Evolutionary conservation across 92 coral and sea anemone genomes (phyloP).

Genomic region (Siderastrea siderea): DNA sequence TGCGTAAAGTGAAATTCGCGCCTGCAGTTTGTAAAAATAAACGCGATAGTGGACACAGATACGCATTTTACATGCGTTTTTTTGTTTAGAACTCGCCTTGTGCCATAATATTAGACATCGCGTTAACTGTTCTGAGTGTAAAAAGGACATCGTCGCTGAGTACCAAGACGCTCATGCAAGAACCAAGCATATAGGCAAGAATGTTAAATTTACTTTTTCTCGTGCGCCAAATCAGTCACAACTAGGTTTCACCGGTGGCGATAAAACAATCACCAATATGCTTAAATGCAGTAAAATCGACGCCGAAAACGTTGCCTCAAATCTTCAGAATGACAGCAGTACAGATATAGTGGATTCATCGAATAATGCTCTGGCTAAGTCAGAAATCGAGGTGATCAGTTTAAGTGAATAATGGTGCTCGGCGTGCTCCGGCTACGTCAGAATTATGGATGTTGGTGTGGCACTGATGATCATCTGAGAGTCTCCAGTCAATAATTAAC

Average conservation of each 20-base stretch:
- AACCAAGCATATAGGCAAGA: slow-evolving; percentile 57
- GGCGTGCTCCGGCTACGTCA: slow-evolving; percentile 34
- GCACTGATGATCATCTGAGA: background rate
- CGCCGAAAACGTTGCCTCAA: slow-evolving; percentile 35
- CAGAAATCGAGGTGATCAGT: slow-evolving; percentile 34
- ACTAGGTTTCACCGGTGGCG: slow-evolving; percentile 52
- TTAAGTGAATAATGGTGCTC: slow-evolving; percentile 32
- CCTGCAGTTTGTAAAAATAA: background rate
- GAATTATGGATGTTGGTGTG: slow-evolving; percentile 45
- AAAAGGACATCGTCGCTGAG: slow-evolving; percentile 53
- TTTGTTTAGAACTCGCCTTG: slow-evolving; percentile 5
- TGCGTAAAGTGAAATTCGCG: background rate
- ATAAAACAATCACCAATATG: slow-evolving; percentile 30
- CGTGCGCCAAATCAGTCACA: slow-evolving; percentile 46
- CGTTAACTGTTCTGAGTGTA: slow-evolving; percentile 33
- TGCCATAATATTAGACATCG: slow-evolving; percentile 39
- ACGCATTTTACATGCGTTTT: slow-evolving; percentile 7
- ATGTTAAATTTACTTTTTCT: slow-evolving; percentile 52
- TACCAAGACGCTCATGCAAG: slow-evolving; percentile 55
- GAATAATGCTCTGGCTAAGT: slow-evolving; percentile 29
- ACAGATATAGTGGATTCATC: slow-evolving; percentile 33
- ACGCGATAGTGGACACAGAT: slow-evolving; percentile 25
- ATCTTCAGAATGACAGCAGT: slow-evolving; percentile 26
- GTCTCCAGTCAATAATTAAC: no score
- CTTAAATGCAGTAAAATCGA: slow-evolving; percentile 16